Base-by-base conservation (phyloP, 1,140 invertebrate species). In the Medauroidea extradentata region DNA sequence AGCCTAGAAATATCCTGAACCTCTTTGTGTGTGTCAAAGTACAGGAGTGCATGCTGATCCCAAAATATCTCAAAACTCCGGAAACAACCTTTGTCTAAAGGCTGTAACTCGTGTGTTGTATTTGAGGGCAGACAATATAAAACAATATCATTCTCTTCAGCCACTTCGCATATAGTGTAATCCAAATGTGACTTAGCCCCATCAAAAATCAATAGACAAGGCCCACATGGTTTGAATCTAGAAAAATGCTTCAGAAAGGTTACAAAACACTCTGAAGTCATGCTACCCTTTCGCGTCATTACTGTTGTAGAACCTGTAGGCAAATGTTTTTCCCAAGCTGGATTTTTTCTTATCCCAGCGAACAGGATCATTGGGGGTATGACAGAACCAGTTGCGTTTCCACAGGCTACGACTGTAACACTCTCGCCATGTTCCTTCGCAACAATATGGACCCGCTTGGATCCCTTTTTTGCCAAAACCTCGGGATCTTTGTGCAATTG, bases 291-390 rank as follows among this genome's bases (percentile, higher is more conserved):
- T 71, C 14, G 63, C 54, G 68, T 66, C 69, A 71, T 74, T 48
- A 59, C 41, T 9, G 67, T 64, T 7, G 53, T 53, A 54, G 65
- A 67, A 43, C 66, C 67, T 43, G 60, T 51, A 16, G 73, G 68
- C 58, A 74, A 68, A 61, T 69, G 66, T 49, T 71, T 68, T n/a
- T 49, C 56, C 43, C 64, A 71, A 54, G 69, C 68, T 39, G 61
- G 60, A 52, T 72, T 71, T 50, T 69, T 59, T 21, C 70, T 48
- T 1, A 66, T 66, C 16, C 73, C 70, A 57, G 72, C 71, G 54
- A 75, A 79, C 16, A 75, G 38, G 29, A 75, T 71, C 65, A 70
- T 73, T 41, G 73, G 68, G 7, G 70, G 70, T 44, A 75, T 68
- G 42, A 52, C 57, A 11, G 3, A 49, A 66, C 29, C 29, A 34